A percentile compares a stretch with the other conserved stretches of the same genome.
These are phyloP conservation scores for Xiphias gladius DNA, from an alignment of 2,113 vertebrate genomes.

Conservation along the genomic window DNA sequence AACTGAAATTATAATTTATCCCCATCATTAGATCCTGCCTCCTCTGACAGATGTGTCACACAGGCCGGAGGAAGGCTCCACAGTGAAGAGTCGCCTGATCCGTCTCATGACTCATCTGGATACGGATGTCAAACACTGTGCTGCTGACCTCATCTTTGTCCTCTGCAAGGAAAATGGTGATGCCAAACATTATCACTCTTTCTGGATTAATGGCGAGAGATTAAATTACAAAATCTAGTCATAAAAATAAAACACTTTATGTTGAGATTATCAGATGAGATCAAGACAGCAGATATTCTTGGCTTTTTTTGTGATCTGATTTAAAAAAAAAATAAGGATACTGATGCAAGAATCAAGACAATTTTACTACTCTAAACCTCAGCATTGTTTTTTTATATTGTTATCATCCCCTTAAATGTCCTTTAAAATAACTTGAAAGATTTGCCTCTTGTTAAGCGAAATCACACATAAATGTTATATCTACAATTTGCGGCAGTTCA, in stretches of 20 bases:
- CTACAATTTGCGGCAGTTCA: too few relatives aligned
- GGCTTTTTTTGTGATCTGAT: background rate
- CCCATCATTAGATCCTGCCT: conserved; percentile 78
- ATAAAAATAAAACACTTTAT: background rate
- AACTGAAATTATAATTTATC: background rate
- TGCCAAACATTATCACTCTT: background rate
- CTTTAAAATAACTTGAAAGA: too few relatives aligned
- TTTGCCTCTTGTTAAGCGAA: too few relatives aligned
- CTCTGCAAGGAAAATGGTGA: conserved; percentile 89
- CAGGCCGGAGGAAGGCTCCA: conserved; percentile 81
- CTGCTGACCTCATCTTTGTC: conserved; percentile 88
- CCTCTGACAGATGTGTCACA: conserved; percentile 81
- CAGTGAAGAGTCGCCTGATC: conserved; percentile 83
- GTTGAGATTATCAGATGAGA: background rate
- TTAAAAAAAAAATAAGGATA: too few relatives aligned
- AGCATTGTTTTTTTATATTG: too few relatives aligned
- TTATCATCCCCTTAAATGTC: too few relatives aligned
- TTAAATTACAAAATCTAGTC: background rate
- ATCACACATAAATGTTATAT: too few relatives aligned
- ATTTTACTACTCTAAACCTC: too few relatives aligned
- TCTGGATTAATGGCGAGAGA: background rate
- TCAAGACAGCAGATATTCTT: background rate
- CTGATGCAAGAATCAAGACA: too few relatives aligned
- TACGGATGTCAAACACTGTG: conserved; percentile 87
- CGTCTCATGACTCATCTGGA: conserved; percentile 88